Evolutionary conservation across 1,140 invertebrate species (phyloP), one percentile per base, ranked within the genome.

Genomic region (Drosophila triauraria): DNA sequence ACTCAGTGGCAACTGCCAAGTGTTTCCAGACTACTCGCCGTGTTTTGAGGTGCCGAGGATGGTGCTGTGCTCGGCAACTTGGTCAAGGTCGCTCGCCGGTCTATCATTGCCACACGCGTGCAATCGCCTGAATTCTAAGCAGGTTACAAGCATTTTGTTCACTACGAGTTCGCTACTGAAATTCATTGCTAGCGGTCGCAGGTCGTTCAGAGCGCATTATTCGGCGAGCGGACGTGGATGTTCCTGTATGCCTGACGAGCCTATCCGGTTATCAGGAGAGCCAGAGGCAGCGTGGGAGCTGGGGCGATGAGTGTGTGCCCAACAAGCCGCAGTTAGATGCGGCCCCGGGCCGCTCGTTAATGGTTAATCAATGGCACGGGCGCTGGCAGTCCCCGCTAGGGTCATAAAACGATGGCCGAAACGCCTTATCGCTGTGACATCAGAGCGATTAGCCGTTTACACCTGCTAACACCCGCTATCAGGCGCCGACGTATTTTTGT

Each of bases 361-460:
- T 48, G 67, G 65, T 57, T 79, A 76, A 88, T 88, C 85, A 80
- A 71, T 76, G 85, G 81, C 85, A 90, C 81, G 86, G 90, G 85
- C 75, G 46, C 3, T 25, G 51, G 46, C 35, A 44, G 47, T n/a
- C 47, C 30, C 30, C 10, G 15, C 30, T n/a, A 12, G 23, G 64
- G 42, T 35, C 68, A 56, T 57, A 62, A 53, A 57, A 17, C 32
- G 60, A 62, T 35, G 54, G 20, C 30, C 32, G 20, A 44, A 42
- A 75, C 12, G n/a, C 27, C 53, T 76, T 76, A 76, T 76, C 74
- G 61, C 44, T 54, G 74, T 87, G 84, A 87, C 85, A 85, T 84
- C 85, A 84, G 62, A 69, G 57, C 44, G 68, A 48, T 42, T 17
- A 72, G 67, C 30, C 46, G 48, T 30, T 44, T 70, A 47, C 67